Evolutionary conservation across 1,140 invertebrate genomes (phyloP), one percentile per base, ranked within the genome.

Genomic region (Ceratina calcarata): DNA sequence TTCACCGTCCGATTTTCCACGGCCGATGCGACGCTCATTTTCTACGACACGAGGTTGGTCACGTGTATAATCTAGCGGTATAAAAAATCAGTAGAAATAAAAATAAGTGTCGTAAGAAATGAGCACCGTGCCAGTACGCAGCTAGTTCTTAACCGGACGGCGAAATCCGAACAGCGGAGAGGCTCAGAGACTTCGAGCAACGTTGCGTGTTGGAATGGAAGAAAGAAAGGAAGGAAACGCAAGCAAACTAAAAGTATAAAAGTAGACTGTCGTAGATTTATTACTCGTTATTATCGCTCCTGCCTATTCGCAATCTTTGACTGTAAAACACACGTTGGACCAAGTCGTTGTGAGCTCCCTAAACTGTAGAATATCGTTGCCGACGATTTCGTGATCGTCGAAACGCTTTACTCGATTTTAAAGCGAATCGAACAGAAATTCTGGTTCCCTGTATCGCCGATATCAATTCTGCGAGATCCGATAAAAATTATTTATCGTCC

Each of bases 241-340:
- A 49, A 12, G 61, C 16, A 53, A 24, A 32, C 49, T 71, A 32
- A 20, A 64, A 77, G 53, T 71, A 66, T 45, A 62, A 37, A 76
- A 37, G 80, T 82, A 86, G 74, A 80, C 69, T 83, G 81, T 81
- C 78, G 27, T 86, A 83, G 70, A 73, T 75, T 83, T 82, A 82
- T 82, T 76, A 87, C 75, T 78, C 57, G 68, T 87, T 82, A 82
- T 84, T 82, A 82, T 71, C 32, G 85, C 78, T 87, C 86, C 86
- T 87, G 85, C 83, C 85, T 85, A 82, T 87, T 85, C 32, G 68
- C 64, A 85, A 87, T 82, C 73, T 87, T 79, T 85, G 80, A 87
- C 86, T 87, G 83, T 83, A 87, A 82, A 82, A 82, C 86, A 85
- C 49, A 83, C 55, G 77, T 87, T 77, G 86, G 86, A 87, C 86